Evolutionary conservation across 2,888 invertebrate genomes (phyloP).

Genomic region (Phengaris alcon): DNA sequence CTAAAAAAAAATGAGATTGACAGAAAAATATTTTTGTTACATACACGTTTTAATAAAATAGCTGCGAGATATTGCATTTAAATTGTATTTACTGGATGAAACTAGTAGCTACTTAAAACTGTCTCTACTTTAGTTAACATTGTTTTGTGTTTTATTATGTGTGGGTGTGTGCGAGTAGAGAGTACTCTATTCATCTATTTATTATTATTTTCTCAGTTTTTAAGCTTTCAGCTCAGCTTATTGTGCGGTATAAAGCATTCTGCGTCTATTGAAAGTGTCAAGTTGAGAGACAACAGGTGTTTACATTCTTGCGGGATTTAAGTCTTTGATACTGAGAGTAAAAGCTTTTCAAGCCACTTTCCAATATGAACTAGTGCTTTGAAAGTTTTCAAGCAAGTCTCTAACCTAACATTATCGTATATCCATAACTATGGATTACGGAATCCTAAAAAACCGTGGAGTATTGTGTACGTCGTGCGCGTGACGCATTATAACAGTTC

Average conservation of each 20-base stretch:
- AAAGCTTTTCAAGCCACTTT: conserved; percentile 9
- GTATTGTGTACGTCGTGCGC: too few species aligned
- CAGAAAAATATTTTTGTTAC: too few species aligned
- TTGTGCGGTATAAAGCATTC: neutral
- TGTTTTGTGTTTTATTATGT: neutral
- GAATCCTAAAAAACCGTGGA: too few species aligned
- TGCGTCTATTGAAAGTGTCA: neutral
- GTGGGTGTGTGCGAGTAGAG: neutral
- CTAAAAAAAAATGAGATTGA: too few species aligned
- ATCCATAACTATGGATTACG: neutral
- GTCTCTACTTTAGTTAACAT: too few species aligned
- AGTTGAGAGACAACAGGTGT: neutral
- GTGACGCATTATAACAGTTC: too few species aligned
- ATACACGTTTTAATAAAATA: too few species aligned
- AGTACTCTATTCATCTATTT: neutral
- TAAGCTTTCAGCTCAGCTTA: neutral
- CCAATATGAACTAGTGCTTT: conserved; percentile 7
- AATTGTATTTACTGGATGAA: too few species aligned
- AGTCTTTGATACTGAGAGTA: neutral
- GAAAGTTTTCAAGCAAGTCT: neutral
- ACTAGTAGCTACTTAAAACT: too few species aligned
- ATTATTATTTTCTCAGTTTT: neutral
- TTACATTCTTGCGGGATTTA: neutral
- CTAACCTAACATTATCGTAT: neutral
- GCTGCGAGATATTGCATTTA: too few species aligned